phyloP scores from a whole-genome alignment of 2,888 invertebrate species.

The Chloroclysta siterata region DNA sequence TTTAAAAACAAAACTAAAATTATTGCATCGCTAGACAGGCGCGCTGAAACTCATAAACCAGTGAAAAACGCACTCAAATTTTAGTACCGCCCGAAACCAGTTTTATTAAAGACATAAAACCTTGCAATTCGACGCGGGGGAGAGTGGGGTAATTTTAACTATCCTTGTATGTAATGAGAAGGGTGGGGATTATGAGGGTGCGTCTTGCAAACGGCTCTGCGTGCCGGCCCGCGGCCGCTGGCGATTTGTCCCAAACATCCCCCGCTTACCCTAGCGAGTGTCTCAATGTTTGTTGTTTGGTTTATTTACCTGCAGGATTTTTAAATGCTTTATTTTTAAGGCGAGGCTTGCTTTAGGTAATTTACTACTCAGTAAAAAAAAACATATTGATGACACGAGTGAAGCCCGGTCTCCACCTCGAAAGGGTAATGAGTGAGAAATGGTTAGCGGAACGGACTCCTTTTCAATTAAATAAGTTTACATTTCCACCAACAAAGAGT shows the following conservation, averaged over 20 bases:
- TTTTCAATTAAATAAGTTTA: too few relatives aligned
- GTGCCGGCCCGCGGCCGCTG: constrained; percentile 75
- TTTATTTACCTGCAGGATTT: background rate
- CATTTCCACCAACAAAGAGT: too few relatives aligned
- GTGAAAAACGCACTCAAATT: constrained; percentile 45
- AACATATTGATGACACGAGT: too few relatives aligned
- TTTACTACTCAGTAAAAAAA: too few relatives aligned
- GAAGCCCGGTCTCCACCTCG: too few relatives aligned
- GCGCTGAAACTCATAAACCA: constrained; percentile 36
- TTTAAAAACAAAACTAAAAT: background rate
- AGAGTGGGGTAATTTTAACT: constrained; percentile 69
- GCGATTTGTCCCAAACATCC: constrained; percentile 80
- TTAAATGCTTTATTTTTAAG: too few relatives aligned
- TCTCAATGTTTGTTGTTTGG: constrained; percentile 18
- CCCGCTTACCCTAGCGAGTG: constrained; percentile 62
- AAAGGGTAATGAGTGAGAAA: too few relatives aligned
- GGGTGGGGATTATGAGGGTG: constrained; percentile 74
- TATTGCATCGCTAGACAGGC: constrained; percentile 3
- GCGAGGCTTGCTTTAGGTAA: too few relatives aligned
- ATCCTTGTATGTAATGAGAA: constrained; percentile 79
- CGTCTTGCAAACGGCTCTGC: constrained; percentile 81
- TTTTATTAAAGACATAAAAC: constrained; percentile 81
- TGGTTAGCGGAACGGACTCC: too few relatives aligned
- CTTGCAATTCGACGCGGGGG: constrained; percentile 60
- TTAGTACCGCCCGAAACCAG: constrained; percentile 50